Evolutionary conservation across 1,140 invertebrate species (phyloP).

Genomic region (Zaprionus capensis): DNA sequence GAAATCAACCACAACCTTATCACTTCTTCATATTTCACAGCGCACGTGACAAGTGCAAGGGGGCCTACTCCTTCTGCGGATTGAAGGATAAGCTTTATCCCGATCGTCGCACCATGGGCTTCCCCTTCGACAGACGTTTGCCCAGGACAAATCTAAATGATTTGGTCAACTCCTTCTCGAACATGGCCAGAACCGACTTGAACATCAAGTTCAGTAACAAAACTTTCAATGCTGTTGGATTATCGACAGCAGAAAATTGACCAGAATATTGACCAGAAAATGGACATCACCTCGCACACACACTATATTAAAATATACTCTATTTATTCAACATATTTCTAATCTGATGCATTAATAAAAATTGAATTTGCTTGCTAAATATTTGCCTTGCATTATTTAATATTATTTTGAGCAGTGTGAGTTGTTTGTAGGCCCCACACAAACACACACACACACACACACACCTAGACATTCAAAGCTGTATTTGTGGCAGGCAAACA

Average conservation of each 20-base stretch:
- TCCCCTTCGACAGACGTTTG: slow-evolving; percentile 88
- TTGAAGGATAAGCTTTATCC: slow-evolving; percentile 88
- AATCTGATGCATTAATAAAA: slow-evolving; percentile 50
- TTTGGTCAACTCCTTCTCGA: slow-evolving; percentile 85
- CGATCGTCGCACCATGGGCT: slow-evolving; percentile 89
- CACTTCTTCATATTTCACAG: slow-evolving; percentile 6
- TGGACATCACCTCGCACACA: too few species aligned
- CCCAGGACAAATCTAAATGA: slow-evolving; percentile 86
- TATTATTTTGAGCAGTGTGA: slow-evolving; percentile 54
- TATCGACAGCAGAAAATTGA: too few species aligned
- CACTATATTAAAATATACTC: too few species aligned
- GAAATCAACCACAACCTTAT: background rate
- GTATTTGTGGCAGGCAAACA: slow-evolving; percentile 58
- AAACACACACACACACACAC: slow-evolving; percentile 14
- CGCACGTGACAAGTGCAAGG: slow-evolving; percentile 85
- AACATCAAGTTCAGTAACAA: slow-evolving; percentile 80
- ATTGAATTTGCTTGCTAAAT: slow-evolving; percentile 51
- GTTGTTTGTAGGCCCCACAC: slow-evolving; percentile 29
- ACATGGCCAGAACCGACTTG: slow-evolving; percentile 86
- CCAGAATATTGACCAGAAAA: too few species aligned
- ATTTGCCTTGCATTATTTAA: slow-evolving; percentile 73
- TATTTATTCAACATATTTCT: slow-evolving; percentile 11
- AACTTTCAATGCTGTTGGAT: too few species aligned
- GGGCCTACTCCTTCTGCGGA: slow-evolving; percentile 89
- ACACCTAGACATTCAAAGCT: slow-evolving; percentile 18